Evolutionary conservation across 1,140 invertebrate genomes (phyloP).

Genomic region (Camponotus vicinus): DNA sequence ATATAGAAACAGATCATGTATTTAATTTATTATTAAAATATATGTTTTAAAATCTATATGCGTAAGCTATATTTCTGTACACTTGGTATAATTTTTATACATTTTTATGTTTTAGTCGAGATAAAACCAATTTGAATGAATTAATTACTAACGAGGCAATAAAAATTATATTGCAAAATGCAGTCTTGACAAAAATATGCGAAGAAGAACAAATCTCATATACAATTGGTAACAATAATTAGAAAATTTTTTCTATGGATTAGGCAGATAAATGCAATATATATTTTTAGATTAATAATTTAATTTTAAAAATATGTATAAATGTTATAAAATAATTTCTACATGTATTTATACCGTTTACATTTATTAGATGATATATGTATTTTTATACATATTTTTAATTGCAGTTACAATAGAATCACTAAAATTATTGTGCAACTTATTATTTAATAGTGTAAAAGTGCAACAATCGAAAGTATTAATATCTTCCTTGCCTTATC

Average conservation of each 20-base stretch:
- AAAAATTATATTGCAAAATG: conserved; percentile 88
- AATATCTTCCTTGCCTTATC: conserved; percentile 90
- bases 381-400: conserved; percentile 78
- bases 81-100: conserved; percentile 55
- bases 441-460: conserved; percentile 93
- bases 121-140: conserved; percentile 91
- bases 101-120: conserved; percentile 87
- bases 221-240: conserved; percentile 71
- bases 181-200: conserved; percentile 86
- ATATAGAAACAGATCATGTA: no score
- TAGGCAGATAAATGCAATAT: not conserved
- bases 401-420: conserved; percentile 91
- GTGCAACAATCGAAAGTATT: conserved; percentile 90
- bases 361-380: not conserved
- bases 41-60: not conserved
- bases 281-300: conserved; percentile 6
- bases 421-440: conserved; percentile 95
- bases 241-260: conserved; percentile 13
- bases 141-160: conserved; percentile 90
- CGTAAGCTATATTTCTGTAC: not conserved
- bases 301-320: conserved; percentile 14
- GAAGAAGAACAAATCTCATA: conserved; percentile 75
- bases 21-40: not conserved
- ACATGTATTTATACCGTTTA: not conserved
- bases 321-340: not conserved